phyloP scores from a whole-genome alignment of 2,888 invertebrate species.

The Chrysopilus asiliformis region DNA sequence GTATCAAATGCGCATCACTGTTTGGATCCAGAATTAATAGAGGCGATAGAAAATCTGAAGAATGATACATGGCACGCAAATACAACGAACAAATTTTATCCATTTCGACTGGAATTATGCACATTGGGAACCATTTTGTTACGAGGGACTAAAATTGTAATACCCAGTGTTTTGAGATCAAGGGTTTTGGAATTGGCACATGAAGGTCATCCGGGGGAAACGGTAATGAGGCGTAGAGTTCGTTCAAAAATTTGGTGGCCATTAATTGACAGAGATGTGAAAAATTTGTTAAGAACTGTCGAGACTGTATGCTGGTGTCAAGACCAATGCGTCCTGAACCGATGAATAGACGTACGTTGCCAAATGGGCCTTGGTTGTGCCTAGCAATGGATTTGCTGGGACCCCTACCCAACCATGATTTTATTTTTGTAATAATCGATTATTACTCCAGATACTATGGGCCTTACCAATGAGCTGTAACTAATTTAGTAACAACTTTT shows the following conservation, averaged over 20 bases:
- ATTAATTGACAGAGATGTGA: too few relatives aligned
- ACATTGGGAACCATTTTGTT: too few relatives aligned
- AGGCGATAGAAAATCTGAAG: too few relatives aligned
- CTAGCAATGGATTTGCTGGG: constrained; percentile 10
- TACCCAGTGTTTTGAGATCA: not conserved
- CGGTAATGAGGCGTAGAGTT: constrained; percentile 10
- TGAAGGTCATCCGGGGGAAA: too few relatives aligned
- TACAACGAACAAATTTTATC: too few relatives aligned
- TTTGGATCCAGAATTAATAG: too few relatives aligned
- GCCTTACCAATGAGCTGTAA: constrained; percentile 11
- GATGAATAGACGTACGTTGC: constrained; percentile 9
- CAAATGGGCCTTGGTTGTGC: constrained; percentile 9
- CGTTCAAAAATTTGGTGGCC: constrained; percentile 14
- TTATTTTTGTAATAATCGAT: constrained; percentile 11
- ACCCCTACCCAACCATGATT: constrained; percentile 12
- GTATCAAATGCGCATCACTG: too few relatives aligned
- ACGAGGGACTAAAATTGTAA: too few relatives aligned
- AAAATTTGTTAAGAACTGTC: constrained; percentile 10
- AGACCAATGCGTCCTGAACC: constrained; percentile 5
- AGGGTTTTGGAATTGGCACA: not conserved
- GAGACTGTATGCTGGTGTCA: constrained; percentile 12
- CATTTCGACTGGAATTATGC: too few relatives aligned
- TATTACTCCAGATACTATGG: constrained; percentile 12
- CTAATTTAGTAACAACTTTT: too few relatives aligned
- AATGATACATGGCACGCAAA: too few relatives aligned